Evolutionary conservation across 2,888 invertebrate species (phyloP).

Genomic region (Latrodectus elegans): DNA sequence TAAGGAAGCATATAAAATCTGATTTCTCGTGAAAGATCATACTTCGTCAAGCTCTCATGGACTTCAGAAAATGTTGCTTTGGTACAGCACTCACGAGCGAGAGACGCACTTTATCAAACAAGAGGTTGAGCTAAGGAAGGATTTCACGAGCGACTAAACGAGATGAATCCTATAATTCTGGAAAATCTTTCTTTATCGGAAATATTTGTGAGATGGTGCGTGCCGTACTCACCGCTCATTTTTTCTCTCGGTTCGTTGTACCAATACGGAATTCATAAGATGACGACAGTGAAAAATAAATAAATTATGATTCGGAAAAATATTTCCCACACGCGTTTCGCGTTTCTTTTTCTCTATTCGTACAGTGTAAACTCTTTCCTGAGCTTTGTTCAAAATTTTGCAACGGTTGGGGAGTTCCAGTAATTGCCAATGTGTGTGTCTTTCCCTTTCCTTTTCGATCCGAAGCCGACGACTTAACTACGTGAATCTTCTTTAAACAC

Average conservation of each 20-base stretch:
- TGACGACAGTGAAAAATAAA: slow-evolving; percentile 39
- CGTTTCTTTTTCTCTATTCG: background rate
- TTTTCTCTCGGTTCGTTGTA: slow-evolving; percentile 49
- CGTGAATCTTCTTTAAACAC: too few relatives aligned
- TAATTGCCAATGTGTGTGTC: slow-evolving; percentile 39
- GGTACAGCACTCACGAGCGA: too few relatives aligned
- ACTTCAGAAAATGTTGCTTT: too few relatives aligned
- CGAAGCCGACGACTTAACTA: slow-evolving; percentile 9
- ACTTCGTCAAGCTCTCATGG: too few relatives aligned
- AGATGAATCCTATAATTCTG: slow-evolving; percentile 26
- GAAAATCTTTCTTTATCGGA: background rate
- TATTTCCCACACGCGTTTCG: slow-evolving; percentile 47
- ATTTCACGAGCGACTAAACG: slow-evolving; percentile 48
- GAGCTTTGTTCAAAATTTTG: slow-evolving; percentile 36
- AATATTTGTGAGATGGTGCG: slow-evolving; percentile 36
- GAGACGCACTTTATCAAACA: background rate
- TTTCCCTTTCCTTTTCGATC: slow-evolving; percentile 11
- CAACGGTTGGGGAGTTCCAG: slow-evolving; percentile 38
- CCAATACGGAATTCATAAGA: slow-evolving; percentile 8
- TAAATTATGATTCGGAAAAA: slow-evolving; percentile 40
- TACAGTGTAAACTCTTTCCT: background rate
- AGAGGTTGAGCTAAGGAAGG: slow-evolving; percentile 16
- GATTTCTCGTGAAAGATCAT: too few relatives aligned
- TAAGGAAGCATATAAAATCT: too few relatives aligned
- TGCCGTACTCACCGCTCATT: background rate